Percentiles rank a stretch among this genome's conserved stretches.
Evolutionary conservation across 2,888 invertebrate genomes (phyloP).

Genomic region (Mayetiola destructor): DNA sequence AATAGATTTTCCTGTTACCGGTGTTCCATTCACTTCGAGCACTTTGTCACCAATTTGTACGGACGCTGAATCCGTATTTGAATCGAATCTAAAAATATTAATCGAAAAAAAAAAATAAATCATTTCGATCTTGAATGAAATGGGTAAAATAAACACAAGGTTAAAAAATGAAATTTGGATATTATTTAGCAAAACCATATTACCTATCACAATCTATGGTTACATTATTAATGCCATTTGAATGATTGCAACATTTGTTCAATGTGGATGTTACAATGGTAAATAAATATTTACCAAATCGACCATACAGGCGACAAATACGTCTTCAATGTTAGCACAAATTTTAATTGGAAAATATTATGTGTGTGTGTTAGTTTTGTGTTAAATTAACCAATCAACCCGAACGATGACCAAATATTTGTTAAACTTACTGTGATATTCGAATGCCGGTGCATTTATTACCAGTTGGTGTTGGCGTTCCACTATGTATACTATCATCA

Average conservation of each 20-base stretch:
- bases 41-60: constrained; percentile 86
- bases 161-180: background rate
- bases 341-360: background rate
- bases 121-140: background rate
- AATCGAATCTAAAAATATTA: constrained; percentile 48
- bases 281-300: constrained; percentile 52
- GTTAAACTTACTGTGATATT: constrained; percentile 49
- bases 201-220: constrained; percentile 12
- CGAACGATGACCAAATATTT: background rate
- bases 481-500: constrained; percentile 24
- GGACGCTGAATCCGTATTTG: constrained; percentile 66
- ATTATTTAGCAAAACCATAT: background rate
- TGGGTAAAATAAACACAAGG: background rate
- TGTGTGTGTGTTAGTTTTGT: background rate
- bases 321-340: constrained; percentile 30
- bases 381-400: constrained; percentile 21
- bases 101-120: background rate
- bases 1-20: constrained; percentile 64
- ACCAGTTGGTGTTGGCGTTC: constrained; percentile 28
- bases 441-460: constrained; percentile 46
- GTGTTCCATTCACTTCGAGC: constrained; percentile 82
- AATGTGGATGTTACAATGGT: constrained; percentile 54
- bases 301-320: constrained; percentile 50
- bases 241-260: constrained; percentile 47
- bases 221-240: background rate